Base-by-base conservation (phyloP, 2,113 vertebrate genomes). In the Limanda limanda region DNA sequence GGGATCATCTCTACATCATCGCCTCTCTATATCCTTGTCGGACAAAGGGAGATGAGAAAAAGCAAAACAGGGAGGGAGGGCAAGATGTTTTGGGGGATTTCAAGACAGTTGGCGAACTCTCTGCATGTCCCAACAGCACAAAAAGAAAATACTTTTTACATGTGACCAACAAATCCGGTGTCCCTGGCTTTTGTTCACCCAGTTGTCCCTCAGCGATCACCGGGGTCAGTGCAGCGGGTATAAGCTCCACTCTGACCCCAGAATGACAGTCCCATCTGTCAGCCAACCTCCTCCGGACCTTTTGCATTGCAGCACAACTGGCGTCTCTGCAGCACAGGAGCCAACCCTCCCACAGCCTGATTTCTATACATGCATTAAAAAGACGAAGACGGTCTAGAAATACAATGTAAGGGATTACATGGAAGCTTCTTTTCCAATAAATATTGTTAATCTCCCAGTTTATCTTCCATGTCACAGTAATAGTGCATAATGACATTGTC, bases 201-300 rank as follows among this genome's bases (percentile, higher is more conserved):
- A 15, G 37, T 48, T 63, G 15, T 68, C 14, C 65, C 47, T 66
- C 42, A 71, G 56, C 85, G 87, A 90, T 90, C 83, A 88, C 17
- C 24, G 18, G 72, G 82, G 78, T 91, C 78, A 88, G 65, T 21
- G 35, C 71, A 71, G 78, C n/a, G 52, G 58, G 42, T 83, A 75
- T 90, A 89, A 91, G 84, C 91, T 86, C 62, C 72, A 84, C 70
- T 83, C 71, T 73, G 25, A 24, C 67, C 68, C 66, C 68, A 54
- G 48, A 81, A 79, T 62, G 61, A 66, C 82, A 59, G 70, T 52
- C 83, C 89, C 88, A 91, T 92, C 89, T 91, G 92, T 90, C 89
- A 82, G 76, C 57, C 45, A 67, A 55, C 72, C 77, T 89, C 74
- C 69, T 10, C 52, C 9, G 80, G 84, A 91, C 80, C 76, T 61